Evolutionary conservation across 2,888 invertebrate genomes (phyloP).

Genomic region (Pollenia angustigena): DNA sequence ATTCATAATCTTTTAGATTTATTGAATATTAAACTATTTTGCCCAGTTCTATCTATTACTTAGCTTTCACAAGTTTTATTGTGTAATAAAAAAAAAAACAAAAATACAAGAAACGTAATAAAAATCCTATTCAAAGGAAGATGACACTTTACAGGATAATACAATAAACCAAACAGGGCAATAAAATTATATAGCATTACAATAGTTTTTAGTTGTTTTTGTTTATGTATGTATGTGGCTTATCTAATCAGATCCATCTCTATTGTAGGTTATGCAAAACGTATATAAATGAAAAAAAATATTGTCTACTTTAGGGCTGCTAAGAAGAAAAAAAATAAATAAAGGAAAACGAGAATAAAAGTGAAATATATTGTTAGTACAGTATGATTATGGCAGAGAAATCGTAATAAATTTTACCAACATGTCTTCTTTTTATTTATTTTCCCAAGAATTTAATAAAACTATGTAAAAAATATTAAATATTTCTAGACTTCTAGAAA

Average conservation of each 20-base stretch:
- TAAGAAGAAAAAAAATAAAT: not conserved
- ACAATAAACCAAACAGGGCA: not conserved
- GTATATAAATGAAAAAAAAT: constrained; percentile 6
- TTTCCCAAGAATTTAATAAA: not conserved
- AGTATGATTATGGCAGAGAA: constrained; percentile 3
- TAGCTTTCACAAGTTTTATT: not conserved
- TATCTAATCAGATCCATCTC: constrained; percentile 49
- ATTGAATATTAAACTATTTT: constrained; percentile 19
- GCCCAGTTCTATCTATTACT: not conserved
- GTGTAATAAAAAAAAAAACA: constrained; percentile 9
- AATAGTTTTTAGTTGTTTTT: constrained; percentile 4
- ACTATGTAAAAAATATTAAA: not conserved
- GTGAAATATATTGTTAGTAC: not conserved
- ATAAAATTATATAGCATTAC: constrained; percentile 44
- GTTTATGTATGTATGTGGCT: not conserved
- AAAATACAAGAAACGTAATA: not conserved
- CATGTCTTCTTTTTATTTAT: no score
- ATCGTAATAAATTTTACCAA: no score
- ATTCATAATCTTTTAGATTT: constrained; percentile 24
- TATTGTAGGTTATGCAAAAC: constrained; percentile 4
- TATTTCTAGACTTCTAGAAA: not conserved
- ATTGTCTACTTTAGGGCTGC: constrained; percentile 36
- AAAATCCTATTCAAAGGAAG: constrained; percentile 1
- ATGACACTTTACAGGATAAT: constrained; percentile 27
- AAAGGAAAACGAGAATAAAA: not conserved